These are phyloP conservation scores for Apeltes quadracus DNA, from an alignment of 2,113 vertebrate species.

Conservation along the genomic window DNA sequence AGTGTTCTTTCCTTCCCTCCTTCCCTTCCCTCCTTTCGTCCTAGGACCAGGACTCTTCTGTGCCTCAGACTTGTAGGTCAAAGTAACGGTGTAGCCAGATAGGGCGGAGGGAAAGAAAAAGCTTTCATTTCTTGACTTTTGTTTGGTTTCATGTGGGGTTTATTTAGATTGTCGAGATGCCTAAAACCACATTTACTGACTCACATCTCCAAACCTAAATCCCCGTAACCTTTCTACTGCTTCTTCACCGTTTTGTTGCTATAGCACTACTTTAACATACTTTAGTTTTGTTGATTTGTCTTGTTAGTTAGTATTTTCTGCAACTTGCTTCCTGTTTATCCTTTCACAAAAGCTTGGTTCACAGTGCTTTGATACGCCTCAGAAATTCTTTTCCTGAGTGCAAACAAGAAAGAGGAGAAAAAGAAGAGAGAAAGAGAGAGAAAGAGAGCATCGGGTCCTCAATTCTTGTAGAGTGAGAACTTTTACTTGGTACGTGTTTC, in stretches of 20 bases:
- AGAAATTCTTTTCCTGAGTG: background rate
- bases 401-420: background rate
- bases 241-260: slow-evolving; percentile 1
- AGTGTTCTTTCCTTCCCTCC: slow-evolving; percentile 53
- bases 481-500: slow-evolving; percentile 27
- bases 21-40: slow-evolving; percentile 14
- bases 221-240: background rate
- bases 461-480: slow-evolving; percentile 41
- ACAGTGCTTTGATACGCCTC: slow-evolving; percentile 1
- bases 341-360: background rate
- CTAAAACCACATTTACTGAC: background rate
- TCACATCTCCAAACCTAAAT: slow-evolving; percentile 17
- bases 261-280: background rate
- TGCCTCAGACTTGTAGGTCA: slow-evolving; percentile 17
- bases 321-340: background rate
- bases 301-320: background rate
- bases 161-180: slow-evolving; percentile 56
- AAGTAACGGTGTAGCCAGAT: slow-evolving; percentile 21
- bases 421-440: background rate
- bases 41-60: slow-evolving; percentile 1
- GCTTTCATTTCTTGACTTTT: slow-evolving; percentile 25
- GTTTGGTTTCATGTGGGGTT: slow-evolving; percentile 37
- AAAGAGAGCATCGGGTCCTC: slow-evolving; percentile 16
- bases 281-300: background rate
- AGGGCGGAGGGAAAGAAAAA: slow-evolving; percentile 11